Conservation (phyloP, 2,113 vertebrate genomes). For the Hippolais icterina region DNA sequence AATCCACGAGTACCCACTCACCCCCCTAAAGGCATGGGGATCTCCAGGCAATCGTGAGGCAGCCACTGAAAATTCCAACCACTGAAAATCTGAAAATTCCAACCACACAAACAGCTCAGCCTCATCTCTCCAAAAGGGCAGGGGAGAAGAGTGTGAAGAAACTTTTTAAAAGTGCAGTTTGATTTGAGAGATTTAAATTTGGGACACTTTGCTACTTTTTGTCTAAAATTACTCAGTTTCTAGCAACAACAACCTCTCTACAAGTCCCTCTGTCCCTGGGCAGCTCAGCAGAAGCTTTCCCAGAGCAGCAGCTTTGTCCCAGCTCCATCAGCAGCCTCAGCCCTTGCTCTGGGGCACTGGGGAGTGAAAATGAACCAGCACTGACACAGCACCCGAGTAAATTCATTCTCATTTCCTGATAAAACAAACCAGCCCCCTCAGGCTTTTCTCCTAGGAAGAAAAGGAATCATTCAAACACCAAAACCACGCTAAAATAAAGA, state of each 20-base stretch:
- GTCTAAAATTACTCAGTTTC: not conserved
- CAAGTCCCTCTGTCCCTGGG: not conserved
- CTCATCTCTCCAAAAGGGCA: not conserved
- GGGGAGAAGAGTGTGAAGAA: not conserved
- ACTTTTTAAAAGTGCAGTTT: not conserved
- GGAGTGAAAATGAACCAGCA: not conserved
- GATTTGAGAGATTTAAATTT: not conserved
- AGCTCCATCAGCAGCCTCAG: not conserved
- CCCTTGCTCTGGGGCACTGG: not conserved
- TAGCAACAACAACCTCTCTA: not conserved
- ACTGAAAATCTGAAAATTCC: too few relatives aligned
- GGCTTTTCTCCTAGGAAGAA: not conserved
- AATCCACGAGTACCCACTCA: not conserved
- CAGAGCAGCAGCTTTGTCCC: not conserved
- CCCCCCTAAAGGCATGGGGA: too few relatives aligned
- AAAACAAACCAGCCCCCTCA: not conserved
- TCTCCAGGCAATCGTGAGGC: not conserved
- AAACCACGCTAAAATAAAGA: not conserved
- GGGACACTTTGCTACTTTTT: not conserved
- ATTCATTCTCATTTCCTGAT: constrained; percentile 17
- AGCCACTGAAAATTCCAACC: not conserved
- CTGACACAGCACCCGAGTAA: rapidly evolving
- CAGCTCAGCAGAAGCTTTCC: rapidly evolving
- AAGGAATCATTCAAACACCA: not conserved
- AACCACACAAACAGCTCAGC: not conserved